Percentiles rank a stretch among this genome's conserved stretches.
Evolutionary conservation across 2,113 vertebrate genomes (phyloP).

Genomic region (Conger conger): DNA sequence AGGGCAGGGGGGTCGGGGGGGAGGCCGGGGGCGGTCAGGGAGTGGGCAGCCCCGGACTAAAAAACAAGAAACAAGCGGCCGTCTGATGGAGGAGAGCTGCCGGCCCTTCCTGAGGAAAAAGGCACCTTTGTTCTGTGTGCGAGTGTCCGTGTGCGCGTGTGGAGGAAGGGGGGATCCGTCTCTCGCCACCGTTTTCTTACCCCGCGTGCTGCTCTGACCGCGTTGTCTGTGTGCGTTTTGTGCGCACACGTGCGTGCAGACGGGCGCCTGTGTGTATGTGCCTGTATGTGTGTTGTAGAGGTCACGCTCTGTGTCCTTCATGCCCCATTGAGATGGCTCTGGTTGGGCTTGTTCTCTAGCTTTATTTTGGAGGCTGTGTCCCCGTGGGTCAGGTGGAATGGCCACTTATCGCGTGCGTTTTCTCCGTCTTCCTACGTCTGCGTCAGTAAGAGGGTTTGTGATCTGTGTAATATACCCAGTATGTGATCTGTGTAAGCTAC

Average conservation of each 20-base stretch:
- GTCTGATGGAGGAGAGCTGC: constrained; percentile 76
- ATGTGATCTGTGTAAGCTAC: too few species aligned
- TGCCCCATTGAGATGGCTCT: background rate
- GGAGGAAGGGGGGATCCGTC: background rate
- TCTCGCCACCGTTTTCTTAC: background rate
- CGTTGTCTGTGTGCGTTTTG: too few species aligned
- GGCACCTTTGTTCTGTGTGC: constrained; percentile 72
- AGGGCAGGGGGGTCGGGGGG: constrained; percentile 48
- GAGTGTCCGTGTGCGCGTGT: constrained; percentile 20
- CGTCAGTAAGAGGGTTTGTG: background rate
- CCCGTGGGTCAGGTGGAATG: too few species aligned
- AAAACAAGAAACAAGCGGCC: constrained; percentile 66
- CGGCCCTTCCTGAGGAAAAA: constrained; percentile 79
- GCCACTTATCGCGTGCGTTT: too few species aligned
- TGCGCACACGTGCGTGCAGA: too few species aligned
- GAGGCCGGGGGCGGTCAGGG: constrained; percentile 60
- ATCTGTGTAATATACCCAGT: too few species aligned
- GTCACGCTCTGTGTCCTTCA: too few species aligned
- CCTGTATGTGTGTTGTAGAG: background rate
- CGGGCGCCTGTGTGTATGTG: background rate
- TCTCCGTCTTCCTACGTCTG: too few species aligned
- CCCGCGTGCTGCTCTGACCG: background rate
- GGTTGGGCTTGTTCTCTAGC: background rate
- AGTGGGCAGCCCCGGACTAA: constrained; percentile 73
- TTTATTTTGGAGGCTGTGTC: too few species aligned